Evolutionary conservation across 2,797 vertebrate genomes (phyloP).

Genomic region (Nasua narica): DNA sequence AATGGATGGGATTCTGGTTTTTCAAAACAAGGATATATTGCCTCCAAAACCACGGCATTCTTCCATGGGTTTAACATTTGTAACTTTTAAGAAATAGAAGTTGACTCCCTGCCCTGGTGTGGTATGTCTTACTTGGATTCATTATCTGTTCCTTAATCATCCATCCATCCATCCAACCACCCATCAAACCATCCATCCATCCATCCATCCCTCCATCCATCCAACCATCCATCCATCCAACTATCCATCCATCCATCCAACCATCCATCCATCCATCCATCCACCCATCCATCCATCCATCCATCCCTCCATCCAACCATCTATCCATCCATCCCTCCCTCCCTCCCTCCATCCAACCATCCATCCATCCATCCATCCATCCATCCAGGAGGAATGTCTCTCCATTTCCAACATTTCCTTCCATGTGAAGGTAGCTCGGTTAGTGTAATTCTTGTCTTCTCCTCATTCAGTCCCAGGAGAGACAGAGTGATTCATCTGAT

Average conservation of each 20-base stretch:
- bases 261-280: not conserved
- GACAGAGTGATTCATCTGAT: not conserved
- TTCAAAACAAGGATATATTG: not conserved
- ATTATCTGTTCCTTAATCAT: not conserved
- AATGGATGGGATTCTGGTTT: not conserved
- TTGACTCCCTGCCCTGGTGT: not conserved
- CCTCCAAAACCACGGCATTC: not conserved
- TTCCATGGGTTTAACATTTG: not conserved
- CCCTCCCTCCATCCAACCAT: no score
- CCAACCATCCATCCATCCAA: not conserved
- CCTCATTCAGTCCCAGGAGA: not conserved
- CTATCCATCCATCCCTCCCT: fast-evolving
- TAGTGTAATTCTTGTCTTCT: not conserved
- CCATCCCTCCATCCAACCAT: not conserved
- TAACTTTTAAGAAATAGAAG: not conserved
- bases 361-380: not conserved
- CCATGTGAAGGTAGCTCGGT: not conserved
- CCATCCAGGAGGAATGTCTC: not conserved
- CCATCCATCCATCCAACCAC: not conserved
- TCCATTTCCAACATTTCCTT: not conserved
- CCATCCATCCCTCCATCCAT: not conserved
- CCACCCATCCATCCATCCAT: not conserved
- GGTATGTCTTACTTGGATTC: not conserved
- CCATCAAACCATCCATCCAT: not conserved
- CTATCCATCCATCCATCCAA: not conserved